Evolutionary conservation across 2,797 vertebrate species (phyloP), one percentile per base, ranked within the genome.

Genomic region (Pangasius larnaudii): DNA sequence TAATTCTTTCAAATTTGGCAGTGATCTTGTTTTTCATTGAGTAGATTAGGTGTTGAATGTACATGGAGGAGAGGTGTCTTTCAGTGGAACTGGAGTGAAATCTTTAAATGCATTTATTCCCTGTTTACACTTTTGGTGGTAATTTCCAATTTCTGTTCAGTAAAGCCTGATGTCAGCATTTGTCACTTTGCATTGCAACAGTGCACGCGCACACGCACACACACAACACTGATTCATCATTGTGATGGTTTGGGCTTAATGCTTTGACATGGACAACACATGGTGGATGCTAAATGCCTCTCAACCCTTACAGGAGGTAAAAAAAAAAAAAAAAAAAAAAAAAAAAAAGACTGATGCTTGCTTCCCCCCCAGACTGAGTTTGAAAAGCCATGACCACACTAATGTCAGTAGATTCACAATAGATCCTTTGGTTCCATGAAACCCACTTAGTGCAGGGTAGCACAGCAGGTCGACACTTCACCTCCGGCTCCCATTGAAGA

Each of bases 371-470:
- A 56, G 63, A 77, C 18, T 36, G 30, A 53, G 42, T 87, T 53
- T 78, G 61, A 53, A 85, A 84, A n/a, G 75, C 58, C n/a, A 59
- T 87, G 63, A 69, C 75, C 24, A 42, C 30, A 56, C 36, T 59
- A 59, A 83, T 51, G 71, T 53, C 80, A 56, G 19, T 6, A 13
- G 22, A 24, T 86, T 86, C 85, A 88, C 71, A 74, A 82, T 27
- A 77, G 63, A 58, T 63, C 79, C 56, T 77, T 42, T 85, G 71
- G 72, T 77, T 56, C 89, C 69, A 74, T 88, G 84, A 69, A 86
- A 88, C 74, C 86, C 49, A 27, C 65, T 85, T 84, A 63, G 59
- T 56, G 24, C 27, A 49, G 67, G 42, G 83, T 86, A 49, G 83
- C 86, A 53, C 78, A 88, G 87, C 83, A 67, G n/a, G 85, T 69